These are phyloP conservation scores for Plestiodon gilberti DNA, from an alignment of 2,113 vertebrate species.

Conservation along the genomic window DNA sequence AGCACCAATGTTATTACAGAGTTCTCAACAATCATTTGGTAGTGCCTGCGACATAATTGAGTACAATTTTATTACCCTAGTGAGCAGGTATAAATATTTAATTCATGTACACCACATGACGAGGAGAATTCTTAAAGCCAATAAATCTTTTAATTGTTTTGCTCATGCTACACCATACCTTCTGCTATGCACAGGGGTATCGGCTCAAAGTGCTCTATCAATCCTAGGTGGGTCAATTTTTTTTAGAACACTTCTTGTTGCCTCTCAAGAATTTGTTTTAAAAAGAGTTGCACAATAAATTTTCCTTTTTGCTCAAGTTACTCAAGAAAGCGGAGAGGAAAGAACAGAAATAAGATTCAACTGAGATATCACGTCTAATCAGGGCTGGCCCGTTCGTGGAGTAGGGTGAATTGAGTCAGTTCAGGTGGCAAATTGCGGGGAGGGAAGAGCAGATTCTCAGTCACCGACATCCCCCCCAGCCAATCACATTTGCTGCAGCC, in stretches of 20 bases:
- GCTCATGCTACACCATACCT: slow-evolving; percentile 24
- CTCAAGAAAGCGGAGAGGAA: neutral
- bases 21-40: slow-evolving; percentile 68
- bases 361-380: neutral
- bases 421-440: too few relatives aligned
- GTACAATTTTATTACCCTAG: slow-evolving; percentile 72
- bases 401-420: too few relatives aligned
- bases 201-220: neutral
- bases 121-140: slow-evolving; percentile 51
- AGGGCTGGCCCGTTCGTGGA: neutral
- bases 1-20: slow-evolving; percentile 66
- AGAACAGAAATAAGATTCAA: neutral
- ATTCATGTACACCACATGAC: slow-evolving; percentile 62
- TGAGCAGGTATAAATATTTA: slow-evolving; percentile 76
- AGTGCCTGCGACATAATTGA: slow-evolving; percentile 67
- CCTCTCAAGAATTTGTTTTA: neutral
- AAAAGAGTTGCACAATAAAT: neutral
- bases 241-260: neutral
- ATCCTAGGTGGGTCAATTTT: slow-evolving; percentile 27
- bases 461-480: too few relatives aligned
- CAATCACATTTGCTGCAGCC: too few relatives aligned
- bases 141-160: slow-evolving; percentile 52
- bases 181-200: slow-evolving; percentile 2
- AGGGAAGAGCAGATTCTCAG: too few relatives aligned
- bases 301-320: neutral